Evolutionary conservation across 1,140 invertebrate genomes (phyloP), one percentile per base, ranked within the genome.

Genomic region (Drosophila littoralis): DNA sequence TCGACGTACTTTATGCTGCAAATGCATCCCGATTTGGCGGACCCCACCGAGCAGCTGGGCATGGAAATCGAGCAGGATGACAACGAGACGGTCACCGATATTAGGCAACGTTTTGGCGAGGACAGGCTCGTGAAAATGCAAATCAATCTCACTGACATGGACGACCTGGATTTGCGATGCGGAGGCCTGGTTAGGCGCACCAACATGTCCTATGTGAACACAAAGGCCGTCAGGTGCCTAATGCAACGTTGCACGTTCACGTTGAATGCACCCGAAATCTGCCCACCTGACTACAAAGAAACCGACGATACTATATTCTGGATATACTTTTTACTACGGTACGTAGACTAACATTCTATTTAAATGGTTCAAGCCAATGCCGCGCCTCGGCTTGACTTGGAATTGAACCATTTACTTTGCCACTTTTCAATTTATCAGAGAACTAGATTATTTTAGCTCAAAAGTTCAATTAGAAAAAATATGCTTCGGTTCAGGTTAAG

Each of bases 251-350:
- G 95, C 90, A 93, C 94, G 6, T 92, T 92, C 12, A 80, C 79
- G 77, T 92, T 93, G 81, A 95, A 95, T 72, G 95, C 95, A 13
- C 95, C 95, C 9, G 95, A 95, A 78, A 94, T 95, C 32, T 96
- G 95, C 86, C 95, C 95, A 13, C 95, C 95, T 1, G 95, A 96
- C 85, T 96, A 95, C 79, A 95, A 95, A 85, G 94, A 96, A 76
- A 95, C 94, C 60, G 95, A 96, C 68, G 94, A 95, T 74, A 94
- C 94, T 60, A 96, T 95, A 10, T 97, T 97, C 82, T 97, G 96
- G 94, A 94, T 96, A 50, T 97, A 97, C 90, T 97, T 97, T 84
- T 90, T 95, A 35, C 76, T 97, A 10, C 91, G 91, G 91, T 92
- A 12, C 54, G 60, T 64, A 7, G 6, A 2, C 17, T 38, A 0